phyloP scores from a whole-genome alignment of 2,888 invertebrate genomes.

The Philaethria dido region DNA sequence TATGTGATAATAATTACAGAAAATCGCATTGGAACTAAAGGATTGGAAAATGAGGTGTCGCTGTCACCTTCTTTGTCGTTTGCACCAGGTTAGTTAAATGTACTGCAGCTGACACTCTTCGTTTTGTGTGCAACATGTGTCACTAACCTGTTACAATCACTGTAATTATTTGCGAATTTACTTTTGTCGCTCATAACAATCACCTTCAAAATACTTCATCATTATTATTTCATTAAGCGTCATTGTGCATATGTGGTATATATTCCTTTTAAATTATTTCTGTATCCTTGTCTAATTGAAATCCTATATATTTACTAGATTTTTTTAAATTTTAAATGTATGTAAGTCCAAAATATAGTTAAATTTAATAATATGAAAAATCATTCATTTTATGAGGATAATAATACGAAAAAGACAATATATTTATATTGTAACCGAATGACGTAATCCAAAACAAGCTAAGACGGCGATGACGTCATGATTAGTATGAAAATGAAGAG shows the following conservation, averaged over 20 bases:
- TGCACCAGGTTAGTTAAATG: conserved; percentile 83
- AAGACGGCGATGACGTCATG: conserved; percentile 70
- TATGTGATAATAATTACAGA: conserved; percentile 77
- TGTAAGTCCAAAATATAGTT: neutral
- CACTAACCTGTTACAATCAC: conserved; percentile 67
- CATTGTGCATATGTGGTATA: conserved; percentile 7
- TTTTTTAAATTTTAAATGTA: neutral
- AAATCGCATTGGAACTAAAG: conserved; percentile 82
- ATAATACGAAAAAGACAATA: neutral
- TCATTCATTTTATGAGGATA: neutral
- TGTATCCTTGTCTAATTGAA: neutral
- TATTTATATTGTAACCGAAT: conserved; percentile 45
- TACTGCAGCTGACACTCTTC: conserved; percentile 74
- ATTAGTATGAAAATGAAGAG: conserved; percentile 44
- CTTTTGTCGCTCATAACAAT: conserved; percentile 59
- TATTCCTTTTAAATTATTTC: neutral
- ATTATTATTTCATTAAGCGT: conserved; percentile 35
- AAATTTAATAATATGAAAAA: neutral
- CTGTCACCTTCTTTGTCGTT: conserved; percentile 81
- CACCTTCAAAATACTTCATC: conserved; percentile 49
- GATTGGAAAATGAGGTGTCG: conserved; percentile 81
- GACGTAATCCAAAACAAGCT: conserved; percentile 68
- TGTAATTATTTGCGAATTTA: conserved; percentile 44
- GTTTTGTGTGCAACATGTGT: conserved; percentile 79
- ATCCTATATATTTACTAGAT: neutral